Evolutionary conservation across 2,113 vertebrate species (phyloP).

Genomic region (Nothoprocta pentlandii): DNA sequence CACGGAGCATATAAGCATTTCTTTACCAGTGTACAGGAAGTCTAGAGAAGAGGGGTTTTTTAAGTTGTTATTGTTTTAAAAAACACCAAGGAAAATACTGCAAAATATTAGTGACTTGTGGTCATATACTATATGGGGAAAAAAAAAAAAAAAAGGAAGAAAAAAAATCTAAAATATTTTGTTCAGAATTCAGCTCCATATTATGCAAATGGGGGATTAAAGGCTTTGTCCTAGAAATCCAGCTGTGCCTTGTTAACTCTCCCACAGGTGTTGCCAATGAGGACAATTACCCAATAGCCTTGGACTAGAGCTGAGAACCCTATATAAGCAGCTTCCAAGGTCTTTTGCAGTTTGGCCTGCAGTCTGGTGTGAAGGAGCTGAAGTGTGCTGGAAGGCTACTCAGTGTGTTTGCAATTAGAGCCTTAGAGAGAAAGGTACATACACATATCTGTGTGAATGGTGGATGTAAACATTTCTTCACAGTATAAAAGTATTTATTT

Average conservation of each 20-base stretch:
- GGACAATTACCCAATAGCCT: background rate
- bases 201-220: background rate
- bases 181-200: background rate
- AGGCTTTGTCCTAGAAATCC: background rate
- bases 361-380: background rate
- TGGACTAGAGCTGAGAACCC: background rate
- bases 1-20: background rate
- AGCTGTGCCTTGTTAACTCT: background rate
- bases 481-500: background rate
- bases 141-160: no score
- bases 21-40: background rate
- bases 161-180: background rate
- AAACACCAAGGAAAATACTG: background rate
- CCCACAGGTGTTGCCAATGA: background rate
- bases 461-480: rapidly evolving
- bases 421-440: background rate
- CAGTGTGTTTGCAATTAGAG: rapidly evolving
- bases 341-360: rapidly evolving
- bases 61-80: background rate
- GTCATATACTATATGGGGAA: no score
- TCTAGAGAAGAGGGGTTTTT: background rate
- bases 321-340: background rate
- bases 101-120: background rate
- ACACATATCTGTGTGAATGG: background rate
- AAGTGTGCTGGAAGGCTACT: background rate